These are phyloP conservation scores for Procambarus virginalis DNA, from an alignment of 1,140 invertebrate genomes.

Conservation along the genomic window DNA sequence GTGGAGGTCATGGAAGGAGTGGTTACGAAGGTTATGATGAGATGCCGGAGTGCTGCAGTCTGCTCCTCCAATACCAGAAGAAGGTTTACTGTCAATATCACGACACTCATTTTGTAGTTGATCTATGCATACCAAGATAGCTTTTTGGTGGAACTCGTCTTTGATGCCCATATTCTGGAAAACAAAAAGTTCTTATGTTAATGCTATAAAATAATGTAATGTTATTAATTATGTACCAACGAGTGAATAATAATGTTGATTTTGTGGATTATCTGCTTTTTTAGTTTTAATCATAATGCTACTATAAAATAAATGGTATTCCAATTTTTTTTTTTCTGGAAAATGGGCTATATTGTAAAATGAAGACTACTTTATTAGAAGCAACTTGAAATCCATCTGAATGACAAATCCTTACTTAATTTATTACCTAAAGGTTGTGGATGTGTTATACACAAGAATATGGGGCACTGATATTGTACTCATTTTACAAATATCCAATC, in stretches of 20 bases:
- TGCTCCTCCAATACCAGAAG: constrained; percentile 40
- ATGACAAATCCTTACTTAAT: too few species aligned
- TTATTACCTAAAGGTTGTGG: too few species aligned
- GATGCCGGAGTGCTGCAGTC: constrained; percentile 72
- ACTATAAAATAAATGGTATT: too few species aligned
- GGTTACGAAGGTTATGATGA: constrained; percentile 81
- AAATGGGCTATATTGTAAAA: too few species aligned
- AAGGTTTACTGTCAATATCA: constrained; percentile 53
- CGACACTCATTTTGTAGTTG: constrained; percentile 76
- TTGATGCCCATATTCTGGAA: constrained; percentile 85
- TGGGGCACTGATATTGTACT: too few species aligned
- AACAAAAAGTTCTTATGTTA: constrained; percentile 69
- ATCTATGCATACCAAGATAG: constrained; percentile 82
- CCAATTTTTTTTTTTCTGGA: too few species aligned
- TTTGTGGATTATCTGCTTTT: too few species aligned
- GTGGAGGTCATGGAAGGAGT: constrained; percentile 80
- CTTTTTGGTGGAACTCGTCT: constrained; percentile 85
- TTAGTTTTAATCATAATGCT: too few species aligned
- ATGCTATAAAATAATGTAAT: background rate
- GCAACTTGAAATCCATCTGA: too few species aligned
- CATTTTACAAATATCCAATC: too few species aligned
- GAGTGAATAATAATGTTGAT: background rate
- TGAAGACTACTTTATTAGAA: too few species aligned
- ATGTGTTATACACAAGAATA: too few species aligned
- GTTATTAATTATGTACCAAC: background rate